A percentile compares a stretch with the other conserved stretches of the same genome.
Conservation (phyloP, 1,140 invertebrate genomes). For the Pachyrhynchus sulphureomaculatus region DNA sequence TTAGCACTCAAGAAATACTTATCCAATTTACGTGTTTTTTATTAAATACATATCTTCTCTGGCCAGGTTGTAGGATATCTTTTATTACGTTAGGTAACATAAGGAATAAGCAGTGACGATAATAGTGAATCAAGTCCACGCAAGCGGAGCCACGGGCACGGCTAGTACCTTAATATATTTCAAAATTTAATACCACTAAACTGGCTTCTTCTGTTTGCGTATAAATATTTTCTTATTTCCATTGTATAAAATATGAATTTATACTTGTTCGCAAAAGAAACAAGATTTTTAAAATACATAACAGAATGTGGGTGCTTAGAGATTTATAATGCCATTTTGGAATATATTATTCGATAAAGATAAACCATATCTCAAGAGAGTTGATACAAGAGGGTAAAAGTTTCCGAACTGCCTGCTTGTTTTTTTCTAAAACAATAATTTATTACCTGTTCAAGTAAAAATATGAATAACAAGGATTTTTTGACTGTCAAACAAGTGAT, state of each 20-base stretch:
- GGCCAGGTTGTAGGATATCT: no score
- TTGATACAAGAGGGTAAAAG: neutral
- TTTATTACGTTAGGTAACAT: no score
- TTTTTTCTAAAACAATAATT: neutral
- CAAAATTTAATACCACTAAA: constrained; percentile 14
- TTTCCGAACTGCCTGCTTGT: neutral
- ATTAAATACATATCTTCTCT: no score
- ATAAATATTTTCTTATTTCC: constrained; percentile 13
- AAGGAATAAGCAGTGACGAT: no score
- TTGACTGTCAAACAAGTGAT: no score
- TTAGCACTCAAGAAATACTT: no score
- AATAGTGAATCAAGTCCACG: no score
- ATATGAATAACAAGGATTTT: neutral
- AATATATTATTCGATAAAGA: constrained; percentile 27
- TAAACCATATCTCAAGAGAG: neutral
- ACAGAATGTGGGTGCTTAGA: constrained; percentile 11
- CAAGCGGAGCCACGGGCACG: no score
- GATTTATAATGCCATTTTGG: constrained; percentile 19
- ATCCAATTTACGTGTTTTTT: no score
- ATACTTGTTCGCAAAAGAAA: constrained; percentile 14
- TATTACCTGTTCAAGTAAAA: neutral
- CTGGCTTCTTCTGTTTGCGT: constrained; percentile 7
- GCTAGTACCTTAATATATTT: no score
- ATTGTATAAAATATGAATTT: constrained; percentile 13
- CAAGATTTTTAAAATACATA: constrained; percentile 17